Percentiles rank a stretch among this genome's conserved stretches.
These are phyloP conservation scores for Bathynomus jamesi DNA, from an alignment of 1,140 invertebrate genomes.

Conservation along the genomic window DNA sequence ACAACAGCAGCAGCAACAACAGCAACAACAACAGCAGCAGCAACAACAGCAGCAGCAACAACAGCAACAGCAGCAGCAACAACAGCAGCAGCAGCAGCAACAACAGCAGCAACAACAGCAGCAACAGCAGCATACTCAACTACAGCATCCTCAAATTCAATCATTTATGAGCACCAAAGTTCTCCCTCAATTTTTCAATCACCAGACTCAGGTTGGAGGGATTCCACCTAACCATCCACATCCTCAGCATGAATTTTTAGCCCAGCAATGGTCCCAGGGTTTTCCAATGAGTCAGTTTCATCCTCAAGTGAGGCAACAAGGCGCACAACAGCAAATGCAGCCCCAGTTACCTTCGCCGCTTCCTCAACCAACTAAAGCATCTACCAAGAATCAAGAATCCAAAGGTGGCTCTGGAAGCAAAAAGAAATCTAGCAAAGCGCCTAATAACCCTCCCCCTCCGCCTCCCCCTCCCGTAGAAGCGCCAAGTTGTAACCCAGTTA, in stretches of 20 bases:
- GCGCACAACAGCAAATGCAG: not conserved
- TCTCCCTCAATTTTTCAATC: not conserved
- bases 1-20: constrained; percentile 17
- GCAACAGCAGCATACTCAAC: constrained; percentile 9
- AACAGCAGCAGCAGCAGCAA: constrained; percentile 10
- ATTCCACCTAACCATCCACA: not conserved
- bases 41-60: constrained; percentile 14
- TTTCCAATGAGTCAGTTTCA: not conserved
- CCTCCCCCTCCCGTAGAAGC: not conserved
- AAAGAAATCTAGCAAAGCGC: not conserved
- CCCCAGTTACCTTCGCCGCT: not conserved
- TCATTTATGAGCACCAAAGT: not conserved
- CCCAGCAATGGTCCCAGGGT: not conserved
- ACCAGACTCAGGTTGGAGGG: not conserved
- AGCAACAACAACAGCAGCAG: constrained; percentile 17
- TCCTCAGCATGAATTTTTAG: not conserved
- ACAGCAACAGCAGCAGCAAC: constrained; percentile 15
- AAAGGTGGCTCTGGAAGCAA: not conserved
- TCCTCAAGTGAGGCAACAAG: not conserved
- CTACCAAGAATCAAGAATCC: not conserved
- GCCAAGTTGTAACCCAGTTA: not conserved
- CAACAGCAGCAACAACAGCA: not conserved
- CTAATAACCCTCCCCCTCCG: not conserved
- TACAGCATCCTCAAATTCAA: constrained; percentile 7
- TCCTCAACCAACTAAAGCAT: not conserved